These are phyloP conservation scores for Hormiphora californensis DNA, from an alignment of 37 sponge, comb jelly and placozoan genomes.

Conservation along the genomic window DNA sequence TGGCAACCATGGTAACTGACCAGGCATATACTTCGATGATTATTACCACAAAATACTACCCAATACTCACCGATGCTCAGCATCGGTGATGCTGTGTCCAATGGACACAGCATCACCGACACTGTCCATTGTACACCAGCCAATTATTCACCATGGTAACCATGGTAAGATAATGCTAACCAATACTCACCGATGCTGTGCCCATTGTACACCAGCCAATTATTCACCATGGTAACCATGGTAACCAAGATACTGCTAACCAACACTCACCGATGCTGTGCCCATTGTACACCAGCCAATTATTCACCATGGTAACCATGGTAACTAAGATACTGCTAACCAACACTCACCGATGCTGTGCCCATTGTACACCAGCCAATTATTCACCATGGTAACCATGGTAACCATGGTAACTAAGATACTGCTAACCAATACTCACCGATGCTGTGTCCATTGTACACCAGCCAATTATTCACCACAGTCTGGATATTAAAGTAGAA, in stretches of 20 bases:
- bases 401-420: too few relatives aligned
- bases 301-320: slow-evolving; percentile 96
- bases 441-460: slow-evolving; percentile 95
- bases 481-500: slow-evolving; percentile 94
- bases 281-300: slow-evolving; percentile 88
- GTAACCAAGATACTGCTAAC: too few relatives aligned
- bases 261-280: slow-evolving; percentile 79
- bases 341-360: slow-evolving; percentile 79
- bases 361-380: slow-evolving; percentile 88
- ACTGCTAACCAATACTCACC: slow-evolving; percentile 57
- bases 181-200: slow-evolving; percentile 79
- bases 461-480: slow-evolving; percentile 91
- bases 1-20: too few relatives aligned
- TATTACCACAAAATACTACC: too few relatives aligned
- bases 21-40: too few relatives aligned
- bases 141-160: too few relatives aligned
- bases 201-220: slow-evolving; percentile 88
- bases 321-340: too few relatives aligned
- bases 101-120: too few relatives aligned
- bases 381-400: slow-evolving; percentile 96
- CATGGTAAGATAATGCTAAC: too few relatives aligned
- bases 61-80: too few relatives aligned
- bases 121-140: too few relatives aligned
- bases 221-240: slow-evolving; percentile 96
- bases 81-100: too few relatives aligned